Conservation (phyloP, 2,797 vertebrate species). For the Pteronotus mesoamericanus region DNA sequence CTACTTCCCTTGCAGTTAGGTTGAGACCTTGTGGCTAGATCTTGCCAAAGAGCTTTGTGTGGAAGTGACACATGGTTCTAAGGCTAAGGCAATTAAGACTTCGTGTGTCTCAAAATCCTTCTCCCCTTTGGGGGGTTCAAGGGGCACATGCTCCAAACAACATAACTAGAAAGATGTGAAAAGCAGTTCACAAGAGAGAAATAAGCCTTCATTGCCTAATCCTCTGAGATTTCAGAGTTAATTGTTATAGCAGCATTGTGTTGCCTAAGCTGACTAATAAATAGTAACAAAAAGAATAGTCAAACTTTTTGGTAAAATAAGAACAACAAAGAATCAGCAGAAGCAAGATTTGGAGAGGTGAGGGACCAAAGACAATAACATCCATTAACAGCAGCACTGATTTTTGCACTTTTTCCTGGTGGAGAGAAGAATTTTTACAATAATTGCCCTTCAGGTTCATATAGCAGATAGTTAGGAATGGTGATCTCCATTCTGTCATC, state of each 20-base stretch:
- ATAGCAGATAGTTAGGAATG: background rate
- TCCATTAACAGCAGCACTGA: background rate
- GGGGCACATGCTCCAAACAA: background rate
- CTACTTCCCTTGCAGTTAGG: background rate
- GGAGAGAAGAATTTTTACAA: background rate
- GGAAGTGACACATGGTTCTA: background rate
- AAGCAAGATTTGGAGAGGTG: background rate
- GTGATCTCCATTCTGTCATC: background rate
- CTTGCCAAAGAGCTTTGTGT: background rate
- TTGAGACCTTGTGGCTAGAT: background rate
- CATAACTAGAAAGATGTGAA: background rate
- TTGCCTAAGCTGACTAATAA: background rate
- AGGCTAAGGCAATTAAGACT: background rate
- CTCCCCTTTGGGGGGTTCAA: background rate
- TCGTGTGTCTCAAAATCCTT: too few species aligned
- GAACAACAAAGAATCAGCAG: background rate
- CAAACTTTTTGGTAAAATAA: background rate
- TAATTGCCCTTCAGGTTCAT: background rate
- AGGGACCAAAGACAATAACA: background rate
- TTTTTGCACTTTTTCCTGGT: background rate
- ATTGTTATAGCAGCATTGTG: background rate
- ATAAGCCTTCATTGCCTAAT: background rate
- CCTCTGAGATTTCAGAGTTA: background rate
- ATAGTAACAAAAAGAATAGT: background rate
- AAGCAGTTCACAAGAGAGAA: background rate